Evolutionary conservation across 2,797 vertebrate genomes (phyloP), one percentile per base, ranked within the genome.

Genomic region (Myripristis jacobus): DNA sequence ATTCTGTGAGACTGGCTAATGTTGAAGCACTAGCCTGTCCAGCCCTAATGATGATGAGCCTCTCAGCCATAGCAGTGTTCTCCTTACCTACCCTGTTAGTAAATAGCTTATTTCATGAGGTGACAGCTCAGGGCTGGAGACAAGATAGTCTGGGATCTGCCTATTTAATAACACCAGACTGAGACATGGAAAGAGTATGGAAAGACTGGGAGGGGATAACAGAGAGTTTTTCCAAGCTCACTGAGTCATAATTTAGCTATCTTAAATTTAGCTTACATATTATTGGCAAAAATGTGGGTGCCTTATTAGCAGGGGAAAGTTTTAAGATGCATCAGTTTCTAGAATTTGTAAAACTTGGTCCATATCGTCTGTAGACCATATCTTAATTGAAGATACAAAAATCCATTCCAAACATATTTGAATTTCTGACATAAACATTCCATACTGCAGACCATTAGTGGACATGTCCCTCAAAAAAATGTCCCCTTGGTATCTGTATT

Each of bases 41-140:
- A 82, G 67, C 68, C 13, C 3, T 85, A 71, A 87, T 77, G 70
- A 66, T 11, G 62, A 50, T 74, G 4, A 79, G 59, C 79, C 75
- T 69, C 82, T 78, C 73, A 64, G 79, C 59, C 64, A 3, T 21
- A 56, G 73, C 77, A 27, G 69, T 4, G 16, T 18, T 71, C 76
- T 81, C 71, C 82, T 87, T 88, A 82, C 68, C 36, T 66, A 9
- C 80, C 62, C 79, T 75, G 74, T 75, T 82, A 77, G 82, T 55
- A 78, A 72, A 58, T 36, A 69, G 63, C 65, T 74, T 74, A 62
- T 85, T 77, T 59, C 62, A n/a, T 6, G 63, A 75, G 66, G 73
- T 80, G 87, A 85, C 87, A 72, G 73, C 66, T 63, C 41, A 48
- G 82, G 62, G 75, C 77, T 73, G 67, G 63, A 75, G 79, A 86